Conservation (phyloP, 2,797 vertebrate genomes). For the Arctocebus calabarensis region DNA sequence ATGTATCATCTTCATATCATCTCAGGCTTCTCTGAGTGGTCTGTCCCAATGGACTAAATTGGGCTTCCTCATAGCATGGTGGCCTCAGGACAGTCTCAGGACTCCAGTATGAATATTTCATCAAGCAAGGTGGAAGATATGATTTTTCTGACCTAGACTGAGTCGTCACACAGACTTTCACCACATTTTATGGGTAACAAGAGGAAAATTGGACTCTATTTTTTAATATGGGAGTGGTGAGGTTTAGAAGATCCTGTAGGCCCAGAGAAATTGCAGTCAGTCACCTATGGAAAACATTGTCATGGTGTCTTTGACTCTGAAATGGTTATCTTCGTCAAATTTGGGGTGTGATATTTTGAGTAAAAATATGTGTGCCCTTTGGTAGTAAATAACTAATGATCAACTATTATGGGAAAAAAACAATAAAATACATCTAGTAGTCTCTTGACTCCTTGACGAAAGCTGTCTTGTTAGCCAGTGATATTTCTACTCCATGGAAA, state of each 20-base stretch:
- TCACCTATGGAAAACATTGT: constrained; percentile 18
- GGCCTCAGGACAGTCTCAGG: neutral
- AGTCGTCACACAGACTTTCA: neutral
- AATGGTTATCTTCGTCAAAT: constrained; percentile 38
- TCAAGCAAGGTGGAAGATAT: neutral
- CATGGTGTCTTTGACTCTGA: constrained; percentile 11
- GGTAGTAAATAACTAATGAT: neutral
- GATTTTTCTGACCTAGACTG: neutral
- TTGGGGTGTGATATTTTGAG: neutral
- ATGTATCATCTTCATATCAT: neutral
- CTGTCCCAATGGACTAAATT: neutral
- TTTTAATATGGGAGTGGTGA: neutral
- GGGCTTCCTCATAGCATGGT: neutral
- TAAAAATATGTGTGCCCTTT: constrained; percentile 12
- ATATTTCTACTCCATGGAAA: neutral
- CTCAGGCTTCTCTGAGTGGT: neutral
- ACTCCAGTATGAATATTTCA: neutral
- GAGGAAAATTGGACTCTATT: neutral
- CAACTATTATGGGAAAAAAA: constrained; percentile 10
- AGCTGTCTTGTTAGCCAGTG: constrained; percentile 33
- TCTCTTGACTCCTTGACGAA: neutral
- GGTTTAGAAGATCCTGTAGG: neutral
- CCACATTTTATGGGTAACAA: constrained; percentile 1
- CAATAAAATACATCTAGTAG: neutral
- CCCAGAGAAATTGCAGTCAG: neutral